Evolutionary conservation across 2,888 invertebrate genomes (phyloP), one percentile per base, ranked within the genome.

Genomic region (Scrobipalpa costella): DNA sequence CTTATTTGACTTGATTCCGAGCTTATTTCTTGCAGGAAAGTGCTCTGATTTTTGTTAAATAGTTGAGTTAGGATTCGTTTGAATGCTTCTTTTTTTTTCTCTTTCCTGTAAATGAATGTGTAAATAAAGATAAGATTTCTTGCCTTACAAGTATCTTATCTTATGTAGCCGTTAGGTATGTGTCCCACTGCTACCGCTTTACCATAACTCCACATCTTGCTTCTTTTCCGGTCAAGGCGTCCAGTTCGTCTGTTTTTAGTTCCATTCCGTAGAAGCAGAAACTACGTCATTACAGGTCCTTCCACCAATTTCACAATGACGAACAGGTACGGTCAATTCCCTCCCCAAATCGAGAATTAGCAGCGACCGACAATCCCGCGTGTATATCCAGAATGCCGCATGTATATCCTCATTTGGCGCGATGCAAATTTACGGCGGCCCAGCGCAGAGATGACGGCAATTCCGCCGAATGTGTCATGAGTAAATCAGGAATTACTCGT

Each of bases 401-500:
- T 44, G 44, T 44, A 44, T 44, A 44, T 44, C 49, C 49, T 49
- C 21, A 49, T 49, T 49, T 49, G 21, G 19, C 1, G 49, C 49
- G 21, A 49, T 49, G 49, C 21, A 49, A 44, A 44, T 44, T 44
- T 17, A 58, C 40, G 15, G 57, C 19, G 38, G 57, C 11, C 38
- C 57, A n/a, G n/a, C 19, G 38, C 17, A 17, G 19, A 19, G 34
- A 73, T 69, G 70, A 68, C 64, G 70, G 64, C 71, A 74, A 78
- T 75, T 78, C 72, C 66, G 64, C 66, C 70, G 69, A 74, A 77
- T 74, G 71, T 71, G 74, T 79, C 73, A 75, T 66, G 70, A 74
- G 67, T 62, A 74, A 77, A 79, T 78, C 76, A 74, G 69, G 72
- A 71, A 75, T 76, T 75, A 76, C 74, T 75, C 73, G 64, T 66